These are phyloP conservation scores for Venusia cambrica DNA, from an alignment of 2,888 invertebrate species.

Conservation along the genomic window DNA sequence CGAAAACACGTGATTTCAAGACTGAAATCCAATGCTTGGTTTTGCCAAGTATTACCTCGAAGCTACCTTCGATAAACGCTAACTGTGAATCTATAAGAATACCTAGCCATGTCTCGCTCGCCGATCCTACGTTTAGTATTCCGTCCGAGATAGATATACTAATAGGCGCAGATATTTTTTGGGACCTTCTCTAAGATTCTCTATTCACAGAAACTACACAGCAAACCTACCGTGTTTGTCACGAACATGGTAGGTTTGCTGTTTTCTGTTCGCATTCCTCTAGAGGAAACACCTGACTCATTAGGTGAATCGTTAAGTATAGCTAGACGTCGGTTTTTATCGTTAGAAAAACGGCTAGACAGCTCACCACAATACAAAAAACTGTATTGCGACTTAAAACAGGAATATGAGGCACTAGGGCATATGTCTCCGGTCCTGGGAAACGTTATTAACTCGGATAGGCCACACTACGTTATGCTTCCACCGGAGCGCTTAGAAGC, in stretches of 20 bases:
- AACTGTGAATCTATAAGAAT: background rate
- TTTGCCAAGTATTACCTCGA: conserved; percentile 1
- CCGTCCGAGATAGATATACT: conserved; percentile 1
- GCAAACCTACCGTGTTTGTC: too few species aligned
- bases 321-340: too few species aligned
- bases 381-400: too few species aligned
- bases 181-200: conserved; percentile 1
- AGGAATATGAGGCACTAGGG: too few species aligned
- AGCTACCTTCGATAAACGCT: conserved; percentile 1
- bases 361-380: too few species aligned
- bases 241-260: conserved; percentile 1
- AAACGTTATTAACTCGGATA: too few species aligned
- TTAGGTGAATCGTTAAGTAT: too few species aligned
- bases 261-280: conserved; percentile 1
- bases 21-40: conserved; percentile 4
- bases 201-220: conserved; percentile 1
- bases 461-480: too few species aligned
- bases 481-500: too few species aligned
- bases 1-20: too few species aligned
- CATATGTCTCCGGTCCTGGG: too few species aligned
- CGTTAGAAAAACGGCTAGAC: too few species aligned
- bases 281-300: background rate
- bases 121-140: conserved; percentile 1
- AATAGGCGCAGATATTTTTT: conserved; percentile 1
- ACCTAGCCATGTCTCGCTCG: conserved; percentile 4